Conservation (phyloP, 2,797 vertebrate species). For the Sebastes cheni region DNA sequence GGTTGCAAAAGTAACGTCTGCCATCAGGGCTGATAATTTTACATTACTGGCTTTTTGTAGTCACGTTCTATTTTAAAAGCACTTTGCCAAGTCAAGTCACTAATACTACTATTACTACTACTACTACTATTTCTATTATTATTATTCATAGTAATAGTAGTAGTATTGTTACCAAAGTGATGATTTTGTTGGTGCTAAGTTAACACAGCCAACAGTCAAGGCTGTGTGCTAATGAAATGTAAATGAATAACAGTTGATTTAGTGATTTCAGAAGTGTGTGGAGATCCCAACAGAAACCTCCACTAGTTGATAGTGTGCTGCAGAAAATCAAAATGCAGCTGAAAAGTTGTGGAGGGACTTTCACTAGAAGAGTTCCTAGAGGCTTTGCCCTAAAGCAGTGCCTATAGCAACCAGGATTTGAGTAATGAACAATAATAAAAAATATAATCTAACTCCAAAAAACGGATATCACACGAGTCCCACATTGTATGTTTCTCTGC, state of each 20-base stretch:
- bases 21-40: background rate
- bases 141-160: background rate
- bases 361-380: conserved; percentile 24
- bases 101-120: background rate
- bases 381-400: conserved; percentile 35
- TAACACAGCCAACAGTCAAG: background rate
- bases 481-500: background rate
- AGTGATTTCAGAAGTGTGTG: background rate
- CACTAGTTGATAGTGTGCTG: background rate
- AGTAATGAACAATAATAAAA: conserved; percentile 42
- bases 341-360: conserved; percentile 3
- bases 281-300: background rate
- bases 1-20: background rate
- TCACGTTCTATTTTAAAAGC: background rate
- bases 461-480: conserved; percentile 5
- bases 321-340: conserved; percentile 6
- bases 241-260: background rate
- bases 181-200: background rate
- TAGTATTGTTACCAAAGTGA: background rate
- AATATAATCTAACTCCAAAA: background rate
- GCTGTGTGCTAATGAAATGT: background rate
- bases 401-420: conserved; percentile 21
- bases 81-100: background rate
- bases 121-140: background rate
- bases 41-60: background rate